Percentiles rank a stretch among this genome's conserved stretches.
phyloP scores from a whole-genome alignment of 2,113 vertebrate genomes.

The Progne subis region DNA sequence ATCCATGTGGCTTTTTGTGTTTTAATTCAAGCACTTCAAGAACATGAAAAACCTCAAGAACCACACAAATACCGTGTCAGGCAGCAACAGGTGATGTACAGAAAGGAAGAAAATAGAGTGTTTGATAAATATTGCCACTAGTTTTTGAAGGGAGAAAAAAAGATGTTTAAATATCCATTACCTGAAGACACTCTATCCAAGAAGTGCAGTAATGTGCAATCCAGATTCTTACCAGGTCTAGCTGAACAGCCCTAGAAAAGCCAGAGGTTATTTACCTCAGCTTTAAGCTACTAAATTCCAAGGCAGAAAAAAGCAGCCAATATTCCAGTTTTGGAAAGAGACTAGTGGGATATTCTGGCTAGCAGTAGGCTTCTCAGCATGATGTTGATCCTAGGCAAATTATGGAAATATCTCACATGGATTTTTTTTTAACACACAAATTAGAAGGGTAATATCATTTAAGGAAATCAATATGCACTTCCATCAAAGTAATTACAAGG shows the following conservation, averaged over 20 bases:
- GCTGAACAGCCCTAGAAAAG: background rate
- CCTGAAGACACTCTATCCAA: background rate
- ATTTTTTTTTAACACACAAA: background rate
- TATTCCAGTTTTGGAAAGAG: background rate
- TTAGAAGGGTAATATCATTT: background rate
- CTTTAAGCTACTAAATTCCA: background rate
- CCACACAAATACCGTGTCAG: background rate
- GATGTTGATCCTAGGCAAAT: background rate
- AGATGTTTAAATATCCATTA: background rate
- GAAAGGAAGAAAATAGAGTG: background rate
- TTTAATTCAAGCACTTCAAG: background rate
- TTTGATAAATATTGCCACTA: background rate
- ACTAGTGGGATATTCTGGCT: background rate
- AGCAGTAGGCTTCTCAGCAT: background rate
- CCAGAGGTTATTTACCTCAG: background rate
- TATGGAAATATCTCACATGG: fast-evolving
- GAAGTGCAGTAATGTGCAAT: background rate
- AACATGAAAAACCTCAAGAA: background rate
- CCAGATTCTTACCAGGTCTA: background rate
- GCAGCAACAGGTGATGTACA: background rate
- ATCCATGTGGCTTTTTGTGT: fast-evolving
- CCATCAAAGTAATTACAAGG: background rate
- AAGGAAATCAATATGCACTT: background rate
- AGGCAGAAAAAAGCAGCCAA: background rate
- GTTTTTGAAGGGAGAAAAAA: background rate